Base-by-base conservation (phyloP, 2,888 invertebrate genomes). In the Metopia argyrocephala region DNA sequence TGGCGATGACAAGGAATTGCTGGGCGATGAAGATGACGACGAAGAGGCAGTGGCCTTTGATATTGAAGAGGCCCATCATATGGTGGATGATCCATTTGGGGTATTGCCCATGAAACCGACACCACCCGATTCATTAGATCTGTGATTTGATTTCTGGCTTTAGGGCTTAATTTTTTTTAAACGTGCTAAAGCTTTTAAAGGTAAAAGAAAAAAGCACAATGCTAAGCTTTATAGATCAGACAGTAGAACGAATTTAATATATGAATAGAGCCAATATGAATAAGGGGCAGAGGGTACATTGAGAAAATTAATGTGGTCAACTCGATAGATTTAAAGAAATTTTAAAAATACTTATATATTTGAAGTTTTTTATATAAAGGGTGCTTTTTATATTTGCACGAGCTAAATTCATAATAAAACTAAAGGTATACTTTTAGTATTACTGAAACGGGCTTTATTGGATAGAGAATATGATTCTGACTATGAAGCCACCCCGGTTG, bases 91-190 rank as follows among this genome's bases (percentile, higher is more conserved):
- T 87, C 92, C 93, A 1, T 91, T 93, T 62, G 89, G 93, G 57
- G 91, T 92, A n/a, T 85, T 93, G 56, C 93, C 93, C 52, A 93
- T 92, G 83, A 89, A 92, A 84, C 93, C 93, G 57, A 93, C 93
- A 56, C 93, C 93, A 23, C 93, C 93, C 9, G 90, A 91, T 83
- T 90, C 91, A 5, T 84, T 91, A 84, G 91, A 91, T 87, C 91
- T 91, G 87, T 91, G 91, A 90, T 90, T 89, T 86, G 87, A 88
- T 82, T 87, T 89, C 84, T 89, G 88, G 88, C 85, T 87, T 78
- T 81, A 81, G 76, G 68, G 74, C 23, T 79, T 68, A 62, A 62
- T 73, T 74, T 83, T 45, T 7, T 73, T 62, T 48, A 57, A 25
- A 59, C 62, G 57, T 2, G 54, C 28, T 23, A 62, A 54, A 45